A percentile compares a stretch with the other conserved stretches of the same genome.
These are phyloP conservation scores for Phrynocephalus guinanensis DNA, from an alignment of 2,797 vertebrate genomes.

Conservation along the genomic window DNA sequence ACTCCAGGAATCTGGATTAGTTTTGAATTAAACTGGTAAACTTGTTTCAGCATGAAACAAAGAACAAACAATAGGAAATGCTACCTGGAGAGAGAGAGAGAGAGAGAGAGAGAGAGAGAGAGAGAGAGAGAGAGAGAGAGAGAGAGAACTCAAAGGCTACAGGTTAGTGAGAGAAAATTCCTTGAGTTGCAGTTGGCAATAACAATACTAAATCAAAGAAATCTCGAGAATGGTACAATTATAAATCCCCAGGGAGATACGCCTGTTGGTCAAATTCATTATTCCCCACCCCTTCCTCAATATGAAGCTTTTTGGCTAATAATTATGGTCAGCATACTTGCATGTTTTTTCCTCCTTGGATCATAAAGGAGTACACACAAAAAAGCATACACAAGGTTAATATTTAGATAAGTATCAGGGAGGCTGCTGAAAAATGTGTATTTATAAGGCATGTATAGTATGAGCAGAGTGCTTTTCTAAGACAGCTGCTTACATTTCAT, in stretches of 20 bases:
- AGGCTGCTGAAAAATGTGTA: not conserved
- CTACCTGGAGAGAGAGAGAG: slow-evolving; percentile 37
- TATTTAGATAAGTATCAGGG: not conserved
- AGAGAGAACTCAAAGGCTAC: slow-evolving; percentile 35
- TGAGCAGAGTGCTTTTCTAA: slow-evolving; percentile 6
- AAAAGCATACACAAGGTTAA: not conserved
- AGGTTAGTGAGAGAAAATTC: slow-evolving; percentile 56
- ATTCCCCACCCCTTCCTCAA: not conserved
- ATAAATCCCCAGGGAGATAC: slow-evolving; percentile 33
- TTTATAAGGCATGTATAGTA: slow-evolving; percentile 29
- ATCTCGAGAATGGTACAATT: slow-evolving; percentile 8
- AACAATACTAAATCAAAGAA: slow-evolving; percentile 44
- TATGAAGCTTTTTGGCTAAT: slow-evolving; percentile 25
- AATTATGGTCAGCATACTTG: slow-evolving; percentile 34
- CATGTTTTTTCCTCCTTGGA: slow-evolving; percentile 9
- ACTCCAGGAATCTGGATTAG: slow-evolving; percentile 14
- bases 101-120: slow-evolving; percentile 47
- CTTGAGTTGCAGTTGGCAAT: slow-evolving; percentile 58
- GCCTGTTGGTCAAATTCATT: slow-evolving; percentile 36
- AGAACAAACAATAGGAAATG: slow-evolving; percentile 66
- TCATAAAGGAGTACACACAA: not conserved
- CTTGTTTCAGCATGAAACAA: slow-evolving; percentile 45
- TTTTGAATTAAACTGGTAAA: slow-evolving; percentile 51
- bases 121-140: slow-evolving; percentile 44
- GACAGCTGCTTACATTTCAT: slow-evolving; percentile 40